These are phyloP conservation scores for Platyrinchus mystaceus DNA, from an alignment of 2,797 vertebrate species.

Conservation along the genomic window DNA sequence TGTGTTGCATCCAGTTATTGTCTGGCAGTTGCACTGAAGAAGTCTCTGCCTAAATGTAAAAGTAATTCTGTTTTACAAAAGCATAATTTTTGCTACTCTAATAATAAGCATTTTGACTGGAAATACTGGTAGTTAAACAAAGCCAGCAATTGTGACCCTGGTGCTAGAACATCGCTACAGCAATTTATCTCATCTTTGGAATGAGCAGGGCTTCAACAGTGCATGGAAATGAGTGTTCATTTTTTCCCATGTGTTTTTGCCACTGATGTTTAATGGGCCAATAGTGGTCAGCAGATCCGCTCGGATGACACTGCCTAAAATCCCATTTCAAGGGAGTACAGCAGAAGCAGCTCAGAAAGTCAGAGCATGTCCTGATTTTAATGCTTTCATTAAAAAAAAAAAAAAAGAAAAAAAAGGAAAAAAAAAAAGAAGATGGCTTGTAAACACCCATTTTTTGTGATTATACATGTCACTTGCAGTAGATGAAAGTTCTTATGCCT, in stretches of 20 bases:
- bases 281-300: not conserved
- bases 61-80: not conserved
- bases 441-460: not conserved
- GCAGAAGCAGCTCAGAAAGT: not conserved
- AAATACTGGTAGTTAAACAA: not conserved
- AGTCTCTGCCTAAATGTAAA: not conserved
- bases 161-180: not conserved
- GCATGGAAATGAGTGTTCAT: not conserved
- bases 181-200: not conserved
- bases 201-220: not conserved
- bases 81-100: not conserved
- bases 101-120: not conserved
- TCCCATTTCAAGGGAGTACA: not conserved
- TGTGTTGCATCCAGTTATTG: not conserved
- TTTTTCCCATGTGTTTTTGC: not conserved
- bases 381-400: not conserved
- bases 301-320: not conserved
- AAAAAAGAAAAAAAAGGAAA: too few species aligned
- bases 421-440: not conserved
- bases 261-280: not conserved
- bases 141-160: not conserved
- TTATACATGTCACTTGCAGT: not conserved
- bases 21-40: not conserved
- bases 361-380: not conserved
- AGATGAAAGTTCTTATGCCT: not conserved